A percentile compares a stretch with the other conserved stretches of the same genome.
These are phyloP conservation scores for Sarcophaga variegata DNA, from an alignment of 2,888 invertebrate genomes.

Conservation along the genomic window DNA sequence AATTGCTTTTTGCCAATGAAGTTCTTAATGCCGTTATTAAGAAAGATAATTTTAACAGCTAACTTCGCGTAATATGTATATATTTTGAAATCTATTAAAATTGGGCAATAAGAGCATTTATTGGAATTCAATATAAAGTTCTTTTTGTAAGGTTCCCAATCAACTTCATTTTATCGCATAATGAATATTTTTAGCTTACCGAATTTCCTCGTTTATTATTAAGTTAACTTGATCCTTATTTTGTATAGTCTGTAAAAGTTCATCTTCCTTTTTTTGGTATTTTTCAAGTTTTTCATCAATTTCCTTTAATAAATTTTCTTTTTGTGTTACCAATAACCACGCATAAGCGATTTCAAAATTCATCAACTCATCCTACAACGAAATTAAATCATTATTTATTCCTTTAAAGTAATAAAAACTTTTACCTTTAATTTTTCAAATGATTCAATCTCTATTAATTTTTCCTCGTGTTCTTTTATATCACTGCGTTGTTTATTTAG, in stretches of 20 bases:
- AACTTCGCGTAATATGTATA: too few relatives aligned
- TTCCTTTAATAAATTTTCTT: constrained; percentile 78
- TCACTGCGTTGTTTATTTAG: constrained; percentile 77
- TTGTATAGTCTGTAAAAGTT: constrained; percentile 81
- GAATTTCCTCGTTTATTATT: constrained; percentile 72
- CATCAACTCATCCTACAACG: constrained; percentile 67
- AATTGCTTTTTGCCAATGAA: too few relatives aligned
- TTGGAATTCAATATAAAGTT: too few relatives aligned
- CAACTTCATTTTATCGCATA: background rate
- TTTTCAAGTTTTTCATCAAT: constrained; percentile 77
- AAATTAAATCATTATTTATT: background rate
- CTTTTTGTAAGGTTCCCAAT: background rate
- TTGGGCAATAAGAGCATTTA: too few relatives aligned
- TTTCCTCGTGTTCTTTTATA: constrained; percentile 76
- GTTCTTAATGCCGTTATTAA: too few relatives aligned
- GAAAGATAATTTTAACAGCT: too few relatives aligned
- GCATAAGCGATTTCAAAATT: constrained; percentile 71
- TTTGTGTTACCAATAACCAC: constrained; percentile 81
- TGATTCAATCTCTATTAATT: constrained; percentile 71
- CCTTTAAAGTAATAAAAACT: background rate
- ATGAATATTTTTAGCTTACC: constrained; percentile 65
- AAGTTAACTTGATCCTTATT: constrained; percentile 74
- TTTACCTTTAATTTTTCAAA: constrained; percentile 72
- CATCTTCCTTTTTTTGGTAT: constrained; percentile 76
- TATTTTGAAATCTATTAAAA: too few relatives aligned